A percentile compares a stretch with the other conserved stretches of the same genome.
Evolutionary conservation across 2,888 invertebrate species (phyloP).

Genomic region (Dinocampus coccinellae): DNA sequence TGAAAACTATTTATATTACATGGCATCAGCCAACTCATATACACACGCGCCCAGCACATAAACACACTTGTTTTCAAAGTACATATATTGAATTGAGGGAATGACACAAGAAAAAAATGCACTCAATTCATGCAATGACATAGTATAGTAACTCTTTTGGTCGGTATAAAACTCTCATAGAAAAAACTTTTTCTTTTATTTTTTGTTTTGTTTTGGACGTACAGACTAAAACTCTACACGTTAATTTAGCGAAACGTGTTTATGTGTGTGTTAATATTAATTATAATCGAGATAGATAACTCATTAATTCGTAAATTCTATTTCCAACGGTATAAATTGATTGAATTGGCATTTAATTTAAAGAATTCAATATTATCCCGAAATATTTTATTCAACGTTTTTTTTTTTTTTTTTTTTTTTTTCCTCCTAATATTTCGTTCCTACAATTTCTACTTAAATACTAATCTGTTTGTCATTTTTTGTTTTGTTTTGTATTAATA

Average conservation of each 20-base stretch:
- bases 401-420: slow-evolving; percentile 23
- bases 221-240: slow-evolving; percentile 27
- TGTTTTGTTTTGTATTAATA: slow-evolving; percentile 41
- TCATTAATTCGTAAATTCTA: slow-evolving; percentile 28
- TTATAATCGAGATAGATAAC: slow-evolving; percentile 9
- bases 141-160: slow-evolving; percentile 49
- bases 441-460: slow-evolving; percentile 39
- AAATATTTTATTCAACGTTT: slow-evolving; percentile 6
- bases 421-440: slow-evolving; percentile 27
- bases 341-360: slow-evolving; percentile 5
- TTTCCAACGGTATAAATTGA: not conserved
- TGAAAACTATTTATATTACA: slow-evolving; percentile 1
- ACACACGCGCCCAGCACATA: slow-evolving; percentile 1
- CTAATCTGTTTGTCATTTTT: no score
- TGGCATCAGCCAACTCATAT: not conserved
- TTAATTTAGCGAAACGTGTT: not conserved
- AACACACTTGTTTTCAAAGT: slow-evolving; percentile 29
- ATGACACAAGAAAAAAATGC: slow-evolving; percentile 4
- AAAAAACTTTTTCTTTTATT: slow-evolving; percentile 51
- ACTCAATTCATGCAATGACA: slow-evolving; percentile 26
- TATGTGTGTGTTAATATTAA: not conserved
- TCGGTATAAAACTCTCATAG: slow-evolving; percentile 64
- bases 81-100: slow-evolving; percentile 15
- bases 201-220: slow-evolving; percentile 43
- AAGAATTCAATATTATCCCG: slow-evolving; percentile 2